Conservation (phyloP, 2,797 vertebrate species). For the Poliocrania exsul region DNA sequence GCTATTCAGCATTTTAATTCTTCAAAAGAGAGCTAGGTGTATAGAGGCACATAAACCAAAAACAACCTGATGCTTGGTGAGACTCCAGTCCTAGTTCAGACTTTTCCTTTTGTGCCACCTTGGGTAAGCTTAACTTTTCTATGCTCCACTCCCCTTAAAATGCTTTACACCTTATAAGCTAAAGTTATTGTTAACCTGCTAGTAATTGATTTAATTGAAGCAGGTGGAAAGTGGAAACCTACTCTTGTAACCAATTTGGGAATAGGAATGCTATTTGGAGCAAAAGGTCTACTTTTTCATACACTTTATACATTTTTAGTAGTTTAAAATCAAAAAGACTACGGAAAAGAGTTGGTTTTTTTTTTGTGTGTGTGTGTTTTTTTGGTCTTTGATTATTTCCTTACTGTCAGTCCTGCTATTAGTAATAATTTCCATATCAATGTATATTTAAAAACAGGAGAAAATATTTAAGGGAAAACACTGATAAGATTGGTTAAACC, state of each 20-base stretch:
- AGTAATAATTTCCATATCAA: neutral
- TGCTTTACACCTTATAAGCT: neutral
- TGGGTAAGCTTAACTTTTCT: neutral
- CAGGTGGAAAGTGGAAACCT: neutral
- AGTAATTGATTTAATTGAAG: neutral
- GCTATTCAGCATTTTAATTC: neutral
- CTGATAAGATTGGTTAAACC: neutral
- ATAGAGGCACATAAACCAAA: neutral
- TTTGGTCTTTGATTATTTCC: neutral
- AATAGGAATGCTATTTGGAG: neutral
- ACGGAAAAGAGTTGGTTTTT: rapidly evolving
- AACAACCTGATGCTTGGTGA: neutral
- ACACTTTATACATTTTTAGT: neutral
- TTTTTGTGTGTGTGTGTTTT: too few species aligned
- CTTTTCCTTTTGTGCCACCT: neutral
- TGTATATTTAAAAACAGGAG: neutral
- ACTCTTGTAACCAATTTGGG: neutral
- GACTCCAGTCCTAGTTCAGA: neutral
- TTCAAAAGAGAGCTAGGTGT: neutral
- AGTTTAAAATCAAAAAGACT: neutral
- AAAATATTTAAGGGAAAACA: neutral
- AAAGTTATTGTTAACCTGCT: neutral
- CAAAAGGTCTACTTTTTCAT: neutral
- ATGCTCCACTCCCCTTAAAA: neutral
- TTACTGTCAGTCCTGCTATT: neutral